Evolutionary conservation across 2,797 vertebrate species (phyloP).

Genomic region (Eremophila alpestris): DNA sequence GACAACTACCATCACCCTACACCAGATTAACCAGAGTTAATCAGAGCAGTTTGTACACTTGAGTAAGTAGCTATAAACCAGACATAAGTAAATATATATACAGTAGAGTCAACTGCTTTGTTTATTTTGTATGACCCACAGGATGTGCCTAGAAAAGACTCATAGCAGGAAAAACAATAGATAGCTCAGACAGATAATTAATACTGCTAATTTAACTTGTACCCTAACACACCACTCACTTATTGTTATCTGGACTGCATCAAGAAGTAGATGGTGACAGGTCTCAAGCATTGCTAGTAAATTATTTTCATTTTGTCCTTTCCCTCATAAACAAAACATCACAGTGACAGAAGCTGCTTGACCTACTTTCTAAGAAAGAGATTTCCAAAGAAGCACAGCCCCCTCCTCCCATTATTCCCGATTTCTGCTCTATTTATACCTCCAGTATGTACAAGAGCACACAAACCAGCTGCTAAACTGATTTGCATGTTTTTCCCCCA

Average conservation of each 20-base stretch:
- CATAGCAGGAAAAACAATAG: neutral
- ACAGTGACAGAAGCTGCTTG: neutral
- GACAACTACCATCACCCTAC: neutral
- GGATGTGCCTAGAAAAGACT: neutral
- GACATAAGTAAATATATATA: neutral
- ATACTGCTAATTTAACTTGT: neutral
- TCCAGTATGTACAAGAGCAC: neutral
- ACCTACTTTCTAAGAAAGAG: neutral
- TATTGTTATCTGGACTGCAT: neutral
- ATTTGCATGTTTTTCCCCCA: neutral
- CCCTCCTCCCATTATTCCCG: neutral
- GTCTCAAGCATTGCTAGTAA: neutral
- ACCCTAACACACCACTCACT: neutral
- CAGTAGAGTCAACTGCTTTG: neutral
- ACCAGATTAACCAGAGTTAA: neutral
- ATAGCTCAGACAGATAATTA: slow-evolving; percentile 7
- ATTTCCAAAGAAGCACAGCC: neutral
- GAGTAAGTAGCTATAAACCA: neutral
- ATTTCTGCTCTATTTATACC: neutral
- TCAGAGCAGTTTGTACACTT: neutral
- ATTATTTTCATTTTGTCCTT: neutral
- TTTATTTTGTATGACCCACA: neutral
- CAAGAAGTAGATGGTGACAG: neutral
- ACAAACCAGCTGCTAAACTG: neutral
- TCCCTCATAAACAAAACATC: slow-evolving; percentile 4